Evolutionary conservation across 2,888 invertebrate species (phyloP).

Genomic region (Zelleria hepariella): DNA sequence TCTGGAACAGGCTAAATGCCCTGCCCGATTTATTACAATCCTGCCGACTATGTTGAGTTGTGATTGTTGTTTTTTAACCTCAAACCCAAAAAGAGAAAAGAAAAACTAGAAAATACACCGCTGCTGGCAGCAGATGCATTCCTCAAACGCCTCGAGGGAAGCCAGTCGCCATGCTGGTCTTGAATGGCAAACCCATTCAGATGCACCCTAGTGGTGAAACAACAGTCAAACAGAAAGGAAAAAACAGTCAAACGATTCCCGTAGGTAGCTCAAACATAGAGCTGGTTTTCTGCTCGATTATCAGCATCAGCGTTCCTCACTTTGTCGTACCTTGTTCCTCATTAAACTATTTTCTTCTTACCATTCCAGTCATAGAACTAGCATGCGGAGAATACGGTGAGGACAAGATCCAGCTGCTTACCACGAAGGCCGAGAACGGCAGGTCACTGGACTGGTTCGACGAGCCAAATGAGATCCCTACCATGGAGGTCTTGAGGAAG

Average conservation of each 20-base stretch:
- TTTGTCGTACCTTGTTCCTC: neutral
- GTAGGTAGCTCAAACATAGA: too few relatives aligned
- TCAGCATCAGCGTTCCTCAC: too few relatives aligned
- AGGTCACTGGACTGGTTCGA: conserved; percentile 78
- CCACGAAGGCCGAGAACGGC: conserved; percentile 80
- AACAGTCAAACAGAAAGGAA: too few relatives aligned
- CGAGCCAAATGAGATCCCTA: conserved; percentile 66
- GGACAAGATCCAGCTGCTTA: conserved; percentile 79
- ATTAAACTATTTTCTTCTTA: neutral
- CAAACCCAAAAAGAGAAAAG: too few relatives aligned
- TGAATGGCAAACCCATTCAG: too few relatives aligned
- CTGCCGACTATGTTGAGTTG: conserved; percentile 90
- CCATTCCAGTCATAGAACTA: conserved; percentile 86
- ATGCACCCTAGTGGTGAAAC: too few relatives aligned
- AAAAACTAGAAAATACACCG: too few relatives aligned
- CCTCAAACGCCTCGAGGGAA: too few relatives aligned
- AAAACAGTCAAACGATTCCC: too few relatives aligned
- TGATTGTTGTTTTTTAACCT: neutral
- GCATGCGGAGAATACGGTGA: conserved; percentile 93
- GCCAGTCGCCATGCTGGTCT: too few relatives aligned
- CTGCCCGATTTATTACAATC: conserved; percentile 93
- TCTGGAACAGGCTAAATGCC: conserved; percentile 82
- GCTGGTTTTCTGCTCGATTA: too few relatives aligned
- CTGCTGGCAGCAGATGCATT: conserved; percentile 91
- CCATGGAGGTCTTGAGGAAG: conserved; percentile 71